These are phyloP conservation scores for Botia almorhae DNA, from an alignment of 2,797 vertebrate species.

Conservation along the genomic window DNA sequence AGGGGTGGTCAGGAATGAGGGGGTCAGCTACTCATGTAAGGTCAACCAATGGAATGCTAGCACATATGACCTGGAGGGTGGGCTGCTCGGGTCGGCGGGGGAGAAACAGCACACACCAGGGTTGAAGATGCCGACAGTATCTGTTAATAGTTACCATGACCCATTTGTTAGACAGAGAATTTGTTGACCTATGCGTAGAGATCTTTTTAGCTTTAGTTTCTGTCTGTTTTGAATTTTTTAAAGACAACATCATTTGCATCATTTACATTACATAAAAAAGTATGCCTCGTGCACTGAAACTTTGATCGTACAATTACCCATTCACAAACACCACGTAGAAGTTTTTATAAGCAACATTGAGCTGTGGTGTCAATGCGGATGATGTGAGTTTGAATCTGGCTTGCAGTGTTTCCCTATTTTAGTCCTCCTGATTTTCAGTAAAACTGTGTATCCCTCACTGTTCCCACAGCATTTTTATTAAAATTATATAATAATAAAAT, in stretches of 20 bases:
- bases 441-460: neutral
- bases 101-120: conserved; percentile 34
- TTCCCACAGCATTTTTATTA: neutral
- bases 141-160: conserved; percentile 49
- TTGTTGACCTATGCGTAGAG: too few species aligned
- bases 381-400: neutral
- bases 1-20: conserved; percentile 73
- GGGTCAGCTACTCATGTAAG: conserved; percentile 82
- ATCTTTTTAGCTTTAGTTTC: too few species aligned
- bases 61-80: conserved; percentile 63
- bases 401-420: too few species aligned
- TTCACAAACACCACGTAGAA: too few species aligned
- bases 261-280: too few species aligned
- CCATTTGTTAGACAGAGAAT: neutral
- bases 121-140: conserved; percentile 50
- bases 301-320: too few species aligned
- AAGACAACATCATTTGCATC: too few species aligned
- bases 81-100: conserved; percentile 29
- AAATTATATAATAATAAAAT: too few species aligned
- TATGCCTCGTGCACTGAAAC: too few species aligned
- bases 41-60: conserved; percentile 76
- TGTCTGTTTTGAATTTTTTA: too few species aligned
- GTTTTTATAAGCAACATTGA: neutral
- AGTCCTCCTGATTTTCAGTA: too few species aligned
- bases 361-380: neutral